These are phyloP conservation scores for Cataglyphis albicans DNA, from an alignment of 2,888 invertebrate genomes.

Conservation along the genomic window DNA sequence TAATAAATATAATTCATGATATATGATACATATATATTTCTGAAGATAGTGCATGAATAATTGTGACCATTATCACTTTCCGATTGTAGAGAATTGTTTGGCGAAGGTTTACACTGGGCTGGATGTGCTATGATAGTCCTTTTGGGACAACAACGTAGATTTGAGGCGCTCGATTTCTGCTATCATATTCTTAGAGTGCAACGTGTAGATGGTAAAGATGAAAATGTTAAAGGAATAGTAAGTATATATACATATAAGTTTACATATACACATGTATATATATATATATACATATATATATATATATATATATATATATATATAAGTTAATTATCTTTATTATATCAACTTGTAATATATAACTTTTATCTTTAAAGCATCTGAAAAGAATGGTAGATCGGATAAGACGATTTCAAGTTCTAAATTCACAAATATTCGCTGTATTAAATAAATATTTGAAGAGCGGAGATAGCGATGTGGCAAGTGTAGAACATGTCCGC, in stretches of 20 bases:
- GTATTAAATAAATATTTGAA: conserved; percentile 97
- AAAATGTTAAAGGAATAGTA: conserved; percentile 97
- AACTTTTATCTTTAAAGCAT: conserved; percentile 88
- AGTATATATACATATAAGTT: conserved; percentile 85
- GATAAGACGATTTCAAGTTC: conserved; percentile 98
- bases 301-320: conserved; percentile 75
- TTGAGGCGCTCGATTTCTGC: conserved; percentile 99
- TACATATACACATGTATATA: conserved; percentile 73
- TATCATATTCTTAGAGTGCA: conserved; percentile 99
- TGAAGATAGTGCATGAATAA: not conserved
- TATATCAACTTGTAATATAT: not conserved
- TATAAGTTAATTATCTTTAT: not conserved
- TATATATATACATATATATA: conserved; percentile 74
- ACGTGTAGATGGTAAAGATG: conserved; percentile 98
- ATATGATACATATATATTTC: not conserved
- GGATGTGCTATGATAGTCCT: conserved; percentile 98
- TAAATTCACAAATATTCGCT: conserved; percentile 99
- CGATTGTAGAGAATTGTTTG: conserved; percentile 94
- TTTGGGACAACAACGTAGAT: conserved; percentile 97
- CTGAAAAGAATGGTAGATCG: conserved; percentile 99
- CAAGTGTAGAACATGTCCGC: conserved; percentile 97
- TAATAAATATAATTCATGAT: conserved; percentile 74
- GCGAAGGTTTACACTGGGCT: conserved; percentile 99
- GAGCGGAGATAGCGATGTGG: conserved; percentile 92
- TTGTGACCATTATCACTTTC: not conserved